Conservation (phyloP, 2,888 invertebrate species). For the Gnatocerus cornutus region DNA sequence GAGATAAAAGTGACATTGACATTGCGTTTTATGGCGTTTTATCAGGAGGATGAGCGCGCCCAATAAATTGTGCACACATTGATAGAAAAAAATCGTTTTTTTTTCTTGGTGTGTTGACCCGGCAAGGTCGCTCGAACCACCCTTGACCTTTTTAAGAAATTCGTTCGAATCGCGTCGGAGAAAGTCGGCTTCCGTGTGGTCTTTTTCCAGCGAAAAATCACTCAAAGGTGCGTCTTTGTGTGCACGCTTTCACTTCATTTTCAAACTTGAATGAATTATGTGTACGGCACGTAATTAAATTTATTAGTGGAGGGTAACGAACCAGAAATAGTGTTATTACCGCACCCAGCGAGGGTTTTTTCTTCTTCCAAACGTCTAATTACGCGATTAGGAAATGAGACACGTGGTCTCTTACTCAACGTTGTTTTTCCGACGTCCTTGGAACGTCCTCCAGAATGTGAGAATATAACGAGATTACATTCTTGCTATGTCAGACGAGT, state of each 20-base stretch:
- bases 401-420: conserved; percentile 40
- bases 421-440: conserved; percentile 42
- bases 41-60: conserved; percentile 39
- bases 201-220: conserved; percentile 29
- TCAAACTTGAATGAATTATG: conserved; percentile 49
- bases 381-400: conserved; percentile 40
- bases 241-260: conserved; percentile 49
- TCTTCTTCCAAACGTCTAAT: conserved; percentile 37
- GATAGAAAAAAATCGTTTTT: not conserved
- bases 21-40: conserved; percentile 52
- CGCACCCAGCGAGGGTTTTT: conserved; percentile 38
- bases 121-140: conserved; percentile 40
- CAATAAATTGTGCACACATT: conserved; percentile 27
- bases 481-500: conserved; percentile 61
- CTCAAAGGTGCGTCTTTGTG: conserved; percentile 44
- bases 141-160: conserved; percentile 42
- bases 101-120: conserved; percentile 20
- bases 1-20: conserved; percentile 56
- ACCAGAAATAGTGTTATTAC: conserved; percentile 49
- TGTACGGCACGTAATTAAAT: conserved; percentile 51
- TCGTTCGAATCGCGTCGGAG: conserved; percentile 15
- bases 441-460: conserved; percentile 52
- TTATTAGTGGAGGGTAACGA: conserved; percentile 53
- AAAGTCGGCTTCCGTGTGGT: conserved; percentile 29
- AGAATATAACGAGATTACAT: conserved; percentile 62